Base-by-base conservation (phyloP, 2,797 vertebrate species). In the Perodicticus potto region DNA sequence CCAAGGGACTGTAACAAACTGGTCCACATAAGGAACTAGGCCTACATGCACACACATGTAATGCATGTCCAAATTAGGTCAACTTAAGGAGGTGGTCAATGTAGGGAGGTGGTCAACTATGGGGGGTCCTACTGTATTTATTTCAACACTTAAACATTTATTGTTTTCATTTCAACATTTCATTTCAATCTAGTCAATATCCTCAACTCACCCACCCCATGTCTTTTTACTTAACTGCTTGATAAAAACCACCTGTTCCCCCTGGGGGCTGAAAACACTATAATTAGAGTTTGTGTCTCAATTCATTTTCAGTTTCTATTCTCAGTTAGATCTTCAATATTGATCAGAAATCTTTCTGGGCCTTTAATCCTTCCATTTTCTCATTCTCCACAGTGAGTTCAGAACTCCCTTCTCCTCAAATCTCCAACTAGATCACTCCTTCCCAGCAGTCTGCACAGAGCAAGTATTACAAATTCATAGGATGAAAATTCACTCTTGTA, bases 291-390 rank as follows among this genome's bases (percentile, higher is more conserved):
- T 80, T 12, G 16, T 55, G 3, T 77, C 67, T 81, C n/a, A n/a
- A 43, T 32, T 89, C 61, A 92, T 57, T 61, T 90, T 53, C 76
- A 27, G 45, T 95, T 96, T 89, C n/a, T 72, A 34, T 77, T 92
- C 69, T 88, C 45, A 83, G 11, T 57, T 34, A 82, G 53, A 67
- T 65, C 49, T 69, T 78, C n/a, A 45, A n/a, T 67, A 55, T 12
- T 17, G 27, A 49, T 90, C 65, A 78, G 49, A 83, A 87, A 37
- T 61, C 34, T 96, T 59, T 80, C 61, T 34, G 69, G 73, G 37
- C 63, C 29, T 87, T 83, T 69, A 14, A 12, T 91, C 78, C 27
- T 94, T 89, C 89, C 67, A 86, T 25, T 57, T 89, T 95, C 78
- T 85, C 25, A 37, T 90, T 80, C 40, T 88, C 57, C 57, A 67